Evolutionary conservation across 30 jellyfish, hydroid and myxozoan genomes (phyloP).

Genomic region (Cassiopea xamachana): DNA sequence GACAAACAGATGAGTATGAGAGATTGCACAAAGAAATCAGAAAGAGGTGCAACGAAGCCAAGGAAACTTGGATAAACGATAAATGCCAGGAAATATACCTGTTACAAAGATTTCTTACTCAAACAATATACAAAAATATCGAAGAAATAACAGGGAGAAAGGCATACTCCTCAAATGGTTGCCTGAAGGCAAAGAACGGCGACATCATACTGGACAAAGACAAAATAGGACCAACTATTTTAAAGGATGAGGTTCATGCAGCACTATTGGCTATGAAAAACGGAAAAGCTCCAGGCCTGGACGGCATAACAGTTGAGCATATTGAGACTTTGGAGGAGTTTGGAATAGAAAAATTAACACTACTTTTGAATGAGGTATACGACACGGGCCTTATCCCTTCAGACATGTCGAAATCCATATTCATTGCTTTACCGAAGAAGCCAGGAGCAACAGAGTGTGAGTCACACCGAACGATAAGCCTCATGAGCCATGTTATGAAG

Average conservation of each 20-base stretch:
- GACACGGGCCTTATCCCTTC: constrained; percentile 25
- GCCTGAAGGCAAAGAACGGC: neutral
- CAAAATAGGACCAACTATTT: neutral
- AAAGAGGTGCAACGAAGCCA: neutral
- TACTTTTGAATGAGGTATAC: constrained; percentile 2
- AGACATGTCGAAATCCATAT: constrained; percentile 17
- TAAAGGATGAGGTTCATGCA: constrained; percentile 2
- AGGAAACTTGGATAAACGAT: constrained; percentile 3
- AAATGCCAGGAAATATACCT: constrained; percentile 16
- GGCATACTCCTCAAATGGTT: neutral
- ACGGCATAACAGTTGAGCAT: neutral
- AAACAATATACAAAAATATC: constrained; percentile 1
- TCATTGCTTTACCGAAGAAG: constrained; percentile 42
- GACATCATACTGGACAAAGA: neutral
- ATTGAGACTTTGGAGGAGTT: constrained; percentile 1
- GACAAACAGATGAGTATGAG: neutral
- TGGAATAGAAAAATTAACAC: constrained; percentile 9
- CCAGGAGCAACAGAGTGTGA: constrained; percentile 30
- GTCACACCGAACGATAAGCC: constrained; percentile 32
- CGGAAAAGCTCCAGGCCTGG: constrained; percentile 23
- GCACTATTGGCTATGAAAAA: neutral
- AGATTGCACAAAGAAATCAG: neutral
- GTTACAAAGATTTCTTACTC: neutral
- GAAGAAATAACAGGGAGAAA: neutral
- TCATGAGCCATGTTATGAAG: constrained; percentile 43